Evolutionary conservation across 2,888 invertebrate species (phyloP).

Genomic region (Parthenolecanium corni): DNA sequence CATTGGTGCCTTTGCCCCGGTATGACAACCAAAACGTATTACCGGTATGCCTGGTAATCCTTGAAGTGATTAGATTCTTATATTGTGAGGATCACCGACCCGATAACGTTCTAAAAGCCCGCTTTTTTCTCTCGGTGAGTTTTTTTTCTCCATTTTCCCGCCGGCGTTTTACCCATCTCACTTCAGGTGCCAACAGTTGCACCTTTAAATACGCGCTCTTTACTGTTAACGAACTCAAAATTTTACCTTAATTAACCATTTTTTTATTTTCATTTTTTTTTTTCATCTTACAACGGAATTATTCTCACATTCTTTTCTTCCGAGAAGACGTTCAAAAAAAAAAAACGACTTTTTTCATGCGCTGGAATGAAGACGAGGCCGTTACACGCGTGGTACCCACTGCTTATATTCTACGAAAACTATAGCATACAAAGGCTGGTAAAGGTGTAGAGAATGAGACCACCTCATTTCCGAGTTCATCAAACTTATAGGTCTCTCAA

Average conservation of each 20-base stretch:
- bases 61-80: conserved; percentile 15
- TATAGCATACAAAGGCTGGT: too few species aligned
- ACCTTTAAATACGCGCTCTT: not conserved
- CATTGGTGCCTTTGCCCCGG: conserved; percentile 21
- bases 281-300: not conserved
- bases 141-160: not conserved
- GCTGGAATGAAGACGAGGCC: too few species aligned
- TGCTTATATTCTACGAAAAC: too few species aligned
- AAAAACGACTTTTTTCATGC: too few species aligned
- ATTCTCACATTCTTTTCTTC: not conserved
- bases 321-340: too few species aligned
- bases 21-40: conserved; percentile 17
- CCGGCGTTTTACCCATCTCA: not conserved
- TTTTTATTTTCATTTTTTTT: not conserved
- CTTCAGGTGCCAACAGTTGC: too few species aligned
- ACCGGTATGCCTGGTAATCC: conserved; percentile 14
- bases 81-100: conserved; percentile 18
- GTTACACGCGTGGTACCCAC: too few species aligned
- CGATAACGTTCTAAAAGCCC: conserved; percentile 11
- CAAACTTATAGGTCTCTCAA: too few species aligned
- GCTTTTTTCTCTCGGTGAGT: not conserved
- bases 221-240: conserved; percentile 14
- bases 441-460: too few species aligned
- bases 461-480: too few species aligned
- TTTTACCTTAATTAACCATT: not conserved